Evolutionary conservation across 2,113 vertebrate genomes (phyloP).

Genomic region (Passer domesticus): DNA sequence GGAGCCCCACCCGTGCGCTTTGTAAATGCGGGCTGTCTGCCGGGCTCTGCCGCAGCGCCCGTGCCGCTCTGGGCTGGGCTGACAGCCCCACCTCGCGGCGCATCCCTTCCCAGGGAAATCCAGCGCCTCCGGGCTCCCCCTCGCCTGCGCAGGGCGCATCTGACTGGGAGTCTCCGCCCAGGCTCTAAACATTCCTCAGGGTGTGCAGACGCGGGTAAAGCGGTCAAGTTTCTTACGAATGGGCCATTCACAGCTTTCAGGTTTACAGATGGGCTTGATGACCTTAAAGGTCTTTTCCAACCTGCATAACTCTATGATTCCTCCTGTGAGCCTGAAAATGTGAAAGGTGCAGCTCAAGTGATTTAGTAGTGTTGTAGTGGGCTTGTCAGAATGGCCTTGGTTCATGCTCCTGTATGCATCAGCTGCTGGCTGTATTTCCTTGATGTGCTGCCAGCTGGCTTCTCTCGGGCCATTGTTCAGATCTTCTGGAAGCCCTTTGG

Average conservation of each 20-base stretch:
- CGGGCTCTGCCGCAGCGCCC: accelerated
- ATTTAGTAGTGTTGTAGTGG: neutral
- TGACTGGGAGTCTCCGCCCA: neutral
- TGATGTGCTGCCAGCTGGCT: neutral
- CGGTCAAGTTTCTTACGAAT: neutral
- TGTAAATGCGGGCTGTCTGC: accelerated
- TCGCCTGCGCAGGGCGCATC: accelerated
- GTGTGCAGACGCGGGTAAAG: neutral
- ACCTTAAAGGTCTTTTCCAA: neutral
- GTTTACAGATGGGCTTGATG: neutral
- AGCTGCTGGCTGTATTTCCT: neutral
- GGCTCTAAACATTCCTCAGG: accelerated
- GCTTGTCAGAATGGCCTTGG: neutral
- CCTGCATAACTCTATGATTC: neutral
- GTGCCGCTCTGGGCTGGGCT: neutral
- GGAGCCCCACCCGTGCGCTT: accelerated
- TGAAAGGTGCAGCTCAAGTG: neutral
- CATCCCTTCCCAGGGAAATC: accelerated
- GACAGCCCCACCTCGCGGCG: neutral
- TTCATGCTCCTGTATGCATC: neutral
- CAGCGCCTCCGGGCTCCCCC: neutral
- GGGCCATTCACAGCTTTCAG: neutral
- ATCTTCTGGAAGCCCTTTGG: neutral
- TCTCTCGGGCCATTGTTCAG: neutral
- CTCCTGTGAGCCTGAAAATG: neutral